Evolutionary conservation across 2,888 invertebrate genomes (phyloP), one percentile per base, ranked within the genome.

Genomic region (Spialia ferax): DNA sequence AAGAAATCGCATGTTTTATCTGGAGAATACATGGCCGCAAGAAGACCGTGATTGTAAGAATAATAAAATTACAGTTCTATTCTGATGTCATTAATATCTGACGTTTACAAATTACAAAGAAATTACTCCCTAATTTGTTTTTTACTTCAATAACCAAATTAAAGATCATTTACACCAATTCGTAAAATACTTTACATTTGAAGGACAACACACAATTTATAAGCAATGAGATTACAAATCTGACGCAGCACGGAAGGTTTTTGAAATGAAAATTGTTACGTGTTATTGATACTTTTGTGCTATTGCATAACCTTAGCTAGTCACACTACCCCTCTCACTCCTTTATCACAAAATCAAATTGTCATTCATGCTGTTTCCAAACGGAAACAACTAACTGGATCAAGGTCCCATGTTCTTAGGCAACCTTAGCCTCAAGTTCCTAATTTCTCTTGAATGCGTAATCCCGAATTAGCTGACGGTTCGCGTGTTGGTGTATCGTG

Each of bases 401-500:
- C 91, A 91, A 92, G 91, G 89, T 82, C 77, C 57, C 68, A 74
- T 71, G 69, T 78, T 77, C 75, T 63, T 66, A 63, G 73, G 61
- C 75, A 76, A 75, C 77, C 79, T 80, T 82, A 77, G 76, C 77
- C 79, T 79, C 80, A 83, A 80, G 85, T 83, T 80, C 83, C 85
- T 85, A 87, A 82, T 83, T 83, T 83, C 75, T 74, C 71, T 77
- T 86, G 42, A 65, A 88, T 85, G 87, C 89, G 86, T 85, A 84
- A 78, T 80, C 85, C 81, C 80, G 85, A 87, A 87, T 87, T 78
- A 81, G 78, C 79, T 86, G 88, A 89, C 86, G 85, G 78, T 76
- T 89, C 79, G 91, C 92, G 89, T 91, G 91, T 74, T 71, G 70
- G 71, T 76, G 71, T 78, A 75, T 77, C 84, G 84, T 82, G 84